Percentiles rank a stretch among this genome's conserved stretches.
These are phyloP conservation scores for Micronycteris hirsuta DNA, from an alignment of 2,113 vertebrate genomes.

Conservation along the genomic window DNA sequence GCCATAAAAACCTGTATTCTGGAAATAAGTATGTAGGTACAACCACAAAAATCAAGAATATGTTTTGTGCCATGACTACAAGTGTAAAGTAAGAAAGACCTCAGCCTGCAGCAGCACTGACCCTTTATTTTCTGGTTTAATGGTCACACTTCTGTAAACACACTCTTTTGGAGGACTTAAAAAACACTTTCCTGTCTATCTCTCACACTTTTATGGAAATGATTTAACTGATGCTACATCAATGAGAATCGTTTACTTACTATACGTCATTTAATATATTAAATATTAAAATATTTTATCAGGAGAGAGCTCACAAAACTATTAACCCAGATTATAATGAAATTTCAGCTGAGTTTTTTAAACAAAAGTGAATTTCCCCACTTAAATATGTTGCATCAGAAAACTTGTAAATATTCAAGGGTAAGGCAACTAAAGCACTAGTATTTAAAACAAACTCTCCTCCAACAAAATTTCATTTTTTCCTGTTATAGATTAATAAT, in stretches of 20 bases:
- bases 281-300: neutral
- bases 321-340: neutral
- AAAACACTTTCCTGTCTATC: neutral
- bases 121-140: neutral
- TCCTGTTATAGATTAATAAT: neutral
- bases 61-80: neutral
- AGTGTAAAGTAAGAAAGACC: neutral
- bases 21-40: neutral
- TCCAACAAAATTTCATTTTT: neutral
- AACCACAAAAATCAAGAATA: neutral
- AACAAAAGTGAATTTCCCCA: neutral
- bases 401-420: neutral
- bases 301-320: neutral
- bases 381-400: neutral
- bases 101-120: neutral
- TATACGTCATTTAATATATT: neutral
- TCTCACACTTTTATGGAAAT: neutral
- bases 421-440: neutral
- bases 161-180: neutral
- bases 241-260: neutral
- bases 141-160: neutral
- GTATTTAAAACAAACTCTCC: neutral
- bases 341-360: neutral
- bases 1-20: neutral
- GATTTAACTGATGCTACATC: neutral